Evolutionary conservation across 37 sponge, comb jelly and placozoan genomes (phyloP).

Genomic region (Halichondria panicea): DNA sequence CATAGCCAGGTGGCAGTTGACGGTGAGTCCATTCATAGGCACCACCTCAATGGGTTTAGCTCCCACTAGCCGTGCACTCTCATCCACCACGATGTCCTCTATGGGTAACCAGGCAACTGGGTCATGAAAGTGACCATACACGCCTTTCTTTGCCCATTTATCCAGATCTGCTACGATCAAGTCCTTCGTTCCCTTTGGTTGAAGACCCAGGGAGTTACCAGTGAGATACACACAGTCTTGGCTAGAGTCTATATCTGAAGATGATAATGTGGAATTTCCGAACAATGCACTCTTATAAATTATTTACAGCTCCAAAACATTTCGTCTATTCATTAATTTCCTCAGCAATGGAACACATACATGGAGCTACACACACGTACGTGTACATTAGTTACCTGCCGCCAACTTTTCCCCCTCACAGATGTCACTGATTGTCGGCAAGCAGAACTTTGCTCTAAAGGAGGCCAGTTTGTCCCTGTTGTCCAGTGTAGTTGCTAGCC

Average conservation of each 20-base stretch:
- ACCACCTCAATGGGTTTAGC: constrained; percentile 75
- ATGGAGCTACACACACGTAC: not conserved
- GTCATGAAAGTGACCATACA: constrained; percentile 40
- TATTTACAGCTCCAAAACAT: no score
- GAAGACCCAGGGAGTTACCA: constrained; percentile 92
- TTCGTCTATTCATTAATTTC: no score
- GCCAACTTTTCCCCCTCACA: constrained; percentile 22
- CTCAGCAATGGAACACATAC: no score
- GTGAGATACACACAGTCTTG: constrained; percentile 70
- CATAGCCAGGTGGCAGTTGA: constrained; percentile 83
- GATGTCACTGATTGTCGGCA: constrained; percentile 46
- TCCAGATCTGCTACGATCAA: constrained; percentile 59
- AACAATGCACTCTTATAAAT: not conserved
- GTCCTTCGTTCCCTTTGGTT: constrained; percentile 56
- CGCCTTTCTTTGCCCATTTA: constrained; percentile 65
- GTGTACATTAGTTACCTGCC: constrained; percentile 3
- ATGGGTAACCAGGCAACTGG: constrained; percentile 55
- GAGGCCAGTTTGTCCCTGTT: constrained; percentile 37
- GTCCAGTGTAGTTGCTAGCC: constrained; percentile 57
- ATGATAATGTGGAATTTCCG: not conserved
- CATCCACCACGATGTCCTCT: constrained; percentile 44
- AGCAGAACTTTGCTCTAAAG: constrained; percentile 47
- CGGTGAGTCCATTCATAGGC: constrained; percentile 86
- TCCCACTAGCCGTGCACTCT: constrained; percentile 71
- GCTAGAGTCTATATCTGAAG: constrained; percentile 40